Percentiles rank a stretch among this genome's conserved stretches.
Evolutionary conservation across 2,797 vertebrate species (phyloP).

Genomic region (Sorex maritimensis): DNA sequence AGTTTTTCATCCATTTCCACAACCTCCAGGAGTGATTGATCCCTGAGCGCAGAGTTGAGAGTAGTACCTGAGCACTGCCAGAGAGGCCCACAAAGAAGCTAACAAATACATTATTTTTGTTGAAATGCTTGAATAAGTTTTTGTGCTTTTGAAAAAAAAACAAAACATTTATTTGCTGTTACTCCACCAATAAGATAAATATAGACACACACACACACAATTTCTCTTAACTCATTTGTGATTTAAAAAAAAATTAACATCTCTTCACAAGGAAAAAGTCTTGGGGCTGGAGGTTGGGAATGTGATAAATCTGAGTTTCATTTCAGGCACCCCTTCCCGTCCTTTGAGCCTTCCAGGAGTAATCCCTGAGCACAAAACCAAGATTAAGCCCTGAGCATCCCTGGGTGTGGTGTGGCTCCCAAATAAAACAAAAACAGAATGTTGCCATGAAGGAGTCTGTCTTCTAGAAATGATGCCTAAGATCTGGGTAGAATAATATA

Average conservation of each 20-base stretch:
- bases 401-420: no score
- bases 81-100: no score
- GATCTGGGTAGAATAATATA: neutral
- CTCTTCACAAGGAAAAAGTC: conserved; percentile 41
- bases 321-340: no score
- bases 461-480: conserved; percentile 32
- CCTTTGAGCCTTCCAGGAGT: no score
- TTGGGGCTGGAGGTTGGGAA: no score
- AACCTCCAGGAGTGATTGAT: no score
- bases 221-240: conserved; percentile 70
- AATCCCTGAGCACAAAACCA: no score
- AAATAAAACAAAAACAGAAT: no score
- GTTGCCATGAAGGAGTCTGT: neutral
- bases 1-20: neutral
- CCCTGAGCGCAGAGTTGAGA: no score
- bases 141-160: conserved; percentile 76
- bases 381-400: no score
- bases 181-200: conserved; percentile 22
- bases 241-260: conserved; percentile 57
- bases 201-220: neutral
- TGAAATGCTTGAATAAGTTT: conserved; percentile 77
- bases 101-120: conserved; percentile 53
- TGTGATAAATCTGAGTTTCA: no score
- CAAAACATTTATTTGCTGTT: neutral
- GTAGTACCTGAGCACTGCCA: no score